Conservation (phyloP, 2,888 invertebrate genomes). For the Synergus laeviventris region DNA sequence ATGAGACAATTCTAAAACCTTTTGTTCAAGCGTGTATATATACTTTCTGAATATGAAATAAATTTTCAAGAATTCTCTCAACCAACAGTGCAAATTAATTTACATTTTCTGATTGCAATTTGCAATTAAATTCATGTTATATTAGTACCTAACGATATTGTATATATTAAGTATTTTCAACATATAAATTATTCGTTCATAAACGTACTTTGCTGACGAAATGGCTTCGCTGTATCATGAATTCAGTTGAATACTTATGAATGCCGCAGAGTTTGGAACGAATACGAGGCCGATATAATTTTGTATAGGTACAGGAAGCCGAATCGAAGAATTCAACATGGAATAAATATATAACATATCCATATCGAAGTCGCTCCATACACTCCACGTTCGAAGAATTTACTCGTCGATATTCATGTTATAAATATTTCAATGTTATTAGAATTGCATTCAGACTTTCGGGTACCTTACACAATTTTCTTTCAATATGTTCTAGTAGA, state of each 20-base stretch:
- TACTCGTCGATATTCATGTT: constrained; percentile 54
- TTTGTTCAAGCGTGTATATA: background rate
- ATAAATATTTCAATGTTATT: constrained; percentile 65
- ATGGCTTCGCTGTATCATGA: background rate
- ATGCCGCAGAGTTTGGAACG: background rate
- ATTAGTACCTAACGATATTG: background rate
- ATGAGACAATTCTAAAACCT: constrained; percentile 9
- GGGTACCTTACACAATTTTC: background rate
- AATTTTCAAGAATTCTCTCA: constrained; percentile 4
- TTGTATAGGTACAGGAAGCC: background rate
- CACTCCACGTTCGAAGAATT: constrained; percentile 60
- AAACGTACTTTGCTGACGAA: background rate
- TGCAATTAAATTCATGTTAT: background rate
- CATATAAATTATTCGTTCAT: background rate
- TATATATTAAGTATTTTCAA: background rate
- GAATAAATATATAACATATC: constrained; percentile 19
- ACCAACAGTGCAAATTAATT: background rate
- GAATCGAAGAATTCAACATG: background rate
- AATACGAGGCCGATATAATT: constrained; percentile 5
- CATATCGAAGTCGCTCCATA: constrained; percentile 3
- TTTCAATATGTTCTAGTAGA: background rate
- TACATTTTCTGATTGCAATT: constrained; percentile 10
- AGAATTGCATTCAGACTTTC: constrained; percentile 26
- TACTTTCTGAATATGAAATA: constrained; percentile 1
- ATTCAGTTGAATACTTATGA: constrained; percentile 3